Evolutionary conservation across 2,113 vertebrate species (phyloP).

Genomic region (Morone saxatilis): DNA sequence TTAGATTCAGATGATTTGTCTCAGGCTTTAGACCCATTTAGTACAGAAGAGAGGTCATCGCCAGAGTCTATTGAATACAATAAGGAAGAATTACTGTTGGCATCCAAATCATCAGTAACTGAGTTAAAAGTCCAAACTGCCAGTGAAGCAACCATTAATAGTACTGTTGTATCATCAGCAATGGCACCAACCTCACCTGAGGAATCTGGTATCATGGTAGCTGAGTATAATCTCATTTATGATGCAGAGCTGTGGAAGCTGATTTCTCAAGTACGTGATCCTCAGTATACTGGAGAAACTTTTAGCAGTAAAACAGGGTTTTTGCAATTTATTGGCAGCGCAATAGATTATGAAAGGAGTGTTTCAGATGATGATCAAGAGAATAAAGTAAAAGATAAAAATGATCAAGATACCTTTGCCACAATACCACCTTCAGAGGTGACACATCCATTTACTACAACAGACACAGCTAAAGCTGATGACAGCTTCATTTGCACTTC

Average conservation of each 20-base stretch:
- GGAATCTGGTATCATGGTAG: conserved; percentile 18
- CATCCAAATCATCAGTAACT: background rate
- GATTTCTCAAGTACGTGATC: conserved; percentile 76
- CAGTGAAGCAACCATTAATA: background rate
- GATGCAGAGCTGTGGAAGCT: conserved; percentile 66
- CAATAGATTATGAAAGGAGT: conserved; percentile 35
- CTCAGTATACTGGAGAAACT: conserved; percentile 75
- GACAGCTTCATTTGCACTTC: background rate
- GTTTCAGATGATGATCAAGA: conserved; percentile 12
- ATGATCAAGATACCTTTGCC: background rate
- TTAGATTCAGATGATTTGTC: conserved; percentile 38
- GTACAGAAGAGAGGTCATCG: conserved; percentile 50
- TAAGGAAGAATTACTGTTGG: background rate
- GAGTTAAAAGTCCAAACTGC: background rate
- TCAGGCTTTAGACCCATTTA: background rate
- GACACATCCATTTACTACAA: background rate
- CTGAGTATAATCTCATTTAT: conserved; percentile 65
- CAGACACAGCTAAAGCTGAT: background rate
- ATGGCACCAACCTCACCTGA: background rate
- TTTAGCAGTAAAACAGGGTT: conserved; percentile 71
- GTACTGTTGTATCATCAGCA: conserved; percentile 15
- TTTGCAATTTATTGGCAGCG: conserved; percentile 60
- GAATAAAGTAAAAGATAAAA: background rate
- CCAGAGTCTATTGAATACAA: conserved; percentile 38
- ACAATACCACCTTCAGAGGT: conserved; percentile 4